These are phyloP conservation scores for Chrysolina americana DNA, from an alignment of 2,888 invertebrate species.

Conservation along the genomic window DNA sequence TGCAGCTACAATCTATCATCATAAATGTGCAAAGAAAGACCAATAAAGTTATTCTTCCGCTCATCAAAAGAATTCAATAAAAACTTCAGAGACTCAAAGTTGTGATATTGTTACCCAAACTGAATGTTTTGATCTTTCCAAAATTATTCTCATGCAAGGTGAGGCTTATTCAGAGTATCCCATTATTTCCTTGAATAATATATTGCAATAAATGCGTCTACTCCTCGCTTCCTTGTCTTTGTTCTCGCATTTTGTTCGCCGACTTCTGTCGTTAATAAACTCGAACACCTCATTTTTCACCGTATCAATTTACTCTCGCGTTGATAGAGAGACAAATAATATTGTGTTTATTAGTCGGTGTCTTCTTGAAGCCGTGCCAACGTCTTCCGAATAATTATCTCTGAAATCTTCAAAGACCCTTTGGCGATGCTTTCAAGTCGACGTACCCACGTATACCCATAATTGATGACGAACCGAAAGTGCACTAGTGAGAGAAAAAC, in stretches of 20 bases:
- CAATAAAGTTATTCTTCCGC: too few relatives aligned
- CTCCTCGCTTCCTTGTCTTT: not conserved
- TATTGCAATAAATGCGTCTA: constrained; percentile 2
- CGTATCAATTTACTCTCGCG: constrained; percentile 2
- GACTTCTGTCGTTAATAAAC: constrained; percentile 10
- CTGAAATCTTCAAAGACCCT: constrained; percentile 9
- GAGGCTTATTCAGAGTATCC: not conserved
- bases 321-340: constrained; percentile 20
- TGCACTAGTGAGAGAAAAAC: constrained; percentile 8
- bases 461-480: constrained; percentile 19
- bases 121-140: not conserved
- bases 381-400: constrained; percentile 5
- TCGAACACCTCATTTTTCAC: constrained; percentile 7
- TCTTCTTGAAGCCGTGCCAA: constrained; percentile 14
- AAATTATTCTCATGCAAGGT: not conserved
- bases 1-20: too few relatives aligned
- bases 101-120: not conserved
- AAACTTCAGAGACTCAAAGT: not conserved
- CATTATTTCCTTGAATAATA: not conserved
- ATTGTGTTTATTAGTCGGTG: constrained; percentile 16
- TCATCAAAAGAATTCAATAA: not conserved
- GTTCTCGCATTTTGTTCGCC: not conserved
- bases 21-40: too few relatives aligned
- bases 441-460: constrained; percentile 3
- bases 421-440: not conserved